A percentile compares a stretch with the other conserved stretches of the same genome.
These are phyloP conservation scores for Siderastrea radians DNA, from an alignment of 92 coral and sea anemone genomes.

Conservation along the genomic window DNA sequence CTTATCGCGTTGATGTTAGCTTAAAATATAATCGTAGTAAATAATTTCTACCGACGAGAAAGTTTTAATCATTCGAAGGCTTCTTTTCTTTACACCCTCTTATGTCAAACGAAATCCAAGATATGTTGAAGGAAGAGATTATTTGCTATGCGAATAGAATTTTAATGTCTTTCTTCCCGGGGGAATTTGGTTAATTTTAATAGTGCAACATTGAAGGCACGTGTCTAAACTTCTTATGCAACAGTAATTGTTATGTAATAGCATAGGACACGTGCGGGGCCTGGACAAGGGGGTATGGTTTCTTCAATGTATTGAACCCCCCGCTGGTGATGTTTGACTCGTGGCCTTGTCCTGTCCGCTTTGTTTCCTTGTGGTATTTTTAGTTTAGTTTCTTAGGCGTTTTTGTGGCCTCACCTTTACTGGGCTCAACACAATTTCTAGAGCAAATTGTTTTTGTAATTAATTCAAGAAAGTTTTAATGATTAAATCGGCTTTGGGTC, in stretches of 20 bases:
- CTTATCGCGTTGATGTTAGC: too few relatives aligned
- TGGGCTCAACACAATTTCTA: too few relatives aligned
- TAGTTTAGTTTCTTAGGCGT: neutral
- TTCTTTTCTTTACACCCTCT: too few relatives aligned
- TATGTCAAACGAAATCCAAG: too few relatives aligned
- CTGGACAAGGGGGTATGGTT: slow-evolving; percentile 4
- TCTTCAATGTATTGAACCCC: slow-evolving; percentile 3
- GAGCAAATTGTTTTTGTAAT: too few relatives aligned
- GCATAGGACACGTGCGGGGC: slow-evolving; percentile 8
- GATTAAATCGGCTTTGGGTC: too few relatives aligned
- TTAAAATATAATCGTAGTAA: too few relatives aligned
- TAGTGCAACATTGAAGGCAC: slow-evolving; percentile 2
- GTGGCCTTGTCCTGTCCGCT: neutral
- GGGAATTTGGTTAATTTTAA: neutral
- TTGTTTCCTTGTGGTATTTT: neutral
- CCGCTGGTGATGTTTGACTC: neutral
- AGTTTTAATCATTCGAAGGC: too few relatives aligned
- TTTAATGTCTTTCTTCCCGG: slow-evolving; percentile 6
- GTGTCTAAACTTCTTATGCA: neutral
- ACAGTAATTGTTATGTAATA: slow-evolving; percentile 7
- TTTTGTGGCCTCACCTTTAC: neutral
- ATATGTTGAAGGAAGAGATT: neutral
- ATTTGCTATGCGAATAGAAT: slow-evolving; percentile 12
- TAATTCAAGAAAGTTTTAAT: too few relatives aligned
- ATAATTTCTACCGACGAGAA: too few relatives aligned